Percentiles rank a stretch among this genome's conserved stretches.
phyloP scores from a whole-genome alignment of 2,797 vertebrate genomes.

The Petrocephalus schoutedeni region DNA sequence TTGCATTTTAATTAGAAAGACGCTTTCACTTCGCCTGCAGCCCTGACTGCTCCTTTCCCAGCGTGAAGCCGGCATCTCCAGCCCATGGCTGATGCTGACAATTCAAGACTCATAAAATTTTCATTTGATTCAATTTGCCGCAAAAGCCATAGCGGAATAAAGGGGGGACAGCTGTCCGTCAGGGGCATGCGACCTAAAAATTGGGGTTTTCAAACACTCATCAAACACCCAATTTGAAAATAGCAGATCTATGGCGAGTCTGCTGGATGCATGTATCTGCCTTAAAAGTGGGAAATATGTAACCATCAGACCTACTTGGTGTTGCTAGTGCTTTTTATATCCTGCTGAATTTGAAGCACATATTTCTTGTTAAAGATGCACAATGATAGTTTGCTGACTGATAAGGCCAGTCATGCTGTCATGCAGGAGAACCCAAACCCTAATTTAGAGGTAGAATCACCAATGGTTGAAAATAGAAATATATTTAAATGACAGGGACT shows the following conservation, averaged over 20 bases:
- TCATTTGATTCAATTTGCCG: not conserved
- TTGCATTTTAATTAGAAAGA: conserved; percentile 20
- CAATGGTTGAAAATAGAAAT: not conserved
- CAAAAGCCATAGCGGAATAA: not conserved
- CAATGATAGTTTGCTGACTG: conserved; percentile 6
- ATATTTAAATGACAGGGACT: not conserved
- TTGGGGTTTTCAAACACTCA: not conserved
- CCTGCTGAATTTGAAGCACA: not conserved
- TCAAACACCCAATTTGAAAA: not conserved
- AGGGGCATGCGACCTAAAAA: not conserved
- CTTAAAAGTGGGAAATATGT: not conserved
- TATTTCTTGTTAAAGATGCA: not conserved
- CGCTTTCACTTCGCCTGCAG: not conserved
- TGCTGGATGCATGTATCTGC: not conserved
- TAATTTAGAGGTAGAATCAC: not conserved
- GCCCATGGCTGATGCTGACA: not conserved
- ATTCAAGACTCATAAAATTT: conserved; percentile 4
- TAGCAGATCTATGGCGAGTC: not conserved
- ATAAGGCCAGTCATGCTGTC: not conserved
- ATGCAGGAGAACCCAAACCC: not conserved
- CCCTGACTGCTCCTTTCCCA: not conserved
- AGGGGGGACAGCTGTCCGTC: not conserved
- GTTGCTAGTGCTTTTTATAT: not conserved
- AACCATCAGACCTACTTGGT: not conserved
- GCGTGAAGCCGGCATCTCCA: not conserved